These are phyloP conservation scores for Drosophila subquinaria DNA, from an alignment of 2,888 invertebrate species.

Conservation along the genomic window DNA sequence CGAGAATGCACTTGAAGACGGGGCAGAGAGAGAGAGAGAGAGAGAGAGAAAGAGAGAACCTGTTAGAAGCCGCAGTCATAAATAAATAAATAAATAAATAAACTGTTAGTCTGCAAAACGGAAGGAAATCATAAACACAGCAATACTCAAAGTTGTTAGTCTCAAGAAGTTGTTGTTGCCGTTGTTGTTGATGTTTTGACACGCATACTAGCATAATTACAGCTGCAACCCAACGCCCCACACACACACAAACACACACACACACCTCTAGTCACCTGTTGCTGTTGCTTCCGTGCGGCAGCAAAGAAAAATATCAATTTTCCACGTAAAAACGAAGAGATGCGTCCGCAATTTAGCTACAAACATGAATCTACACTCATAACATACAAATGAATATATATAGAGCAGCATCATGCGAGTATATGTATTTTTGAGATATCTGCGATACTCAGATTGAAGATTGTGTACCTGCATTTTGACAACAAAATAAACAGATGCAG, in stretches of 20 bases:
- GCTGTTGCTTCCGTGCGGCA: constrained; percentile 75
- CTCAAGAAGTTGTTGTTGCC: constrained; percentile 32
- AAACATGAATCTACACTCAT: constrained; percentile 9
- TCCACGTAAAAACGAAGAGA: constrained; percentile 72
- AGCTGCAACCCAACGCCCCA: constrained; percentile 60
- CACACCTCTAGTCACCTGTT: constrained; percentile 65
- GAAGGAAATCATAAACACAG: constrained; percentile 83
- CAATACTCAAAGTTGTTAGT: constrained; percentile 12
- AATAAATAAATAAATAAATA: constrained; percentile 78
- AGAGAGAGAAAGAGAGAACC: constrained; percentile 57
- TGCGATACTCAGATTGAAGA: constrained; percentile 20
- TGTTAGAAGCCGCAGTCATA: constrained; percentile 67
- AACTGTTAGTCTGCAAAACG: constrained; percentile 81
- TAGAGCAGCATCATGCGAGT: constrained; percentile 36
- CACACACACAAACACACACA: constrained; percentile 19
- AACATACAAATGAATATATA: constrained; percentile 19
- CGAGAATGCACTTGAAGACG: constrained; percentile 39
- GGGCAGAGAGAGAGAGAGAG: constrained; percentile 18
- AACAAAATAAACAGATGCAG: constrained; percentile 79
- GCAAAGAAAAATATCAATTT: constrained; percentile 80
- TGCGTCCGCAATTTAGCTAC: constrained; percentile 59
- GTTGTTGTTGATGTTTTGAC: constrained; percentile 70
- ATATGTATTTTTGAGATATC: not conserved
- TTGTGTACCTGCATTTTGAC: constrained; percentile 76
- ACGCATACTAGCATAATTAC: constrained; percentile 80